A percentile compares a stretch with the other conserved stretches of the same genome.
Conservation (phyloP, 2,888 invertebrate genomes). For the Aphodius granarius region DNA sequence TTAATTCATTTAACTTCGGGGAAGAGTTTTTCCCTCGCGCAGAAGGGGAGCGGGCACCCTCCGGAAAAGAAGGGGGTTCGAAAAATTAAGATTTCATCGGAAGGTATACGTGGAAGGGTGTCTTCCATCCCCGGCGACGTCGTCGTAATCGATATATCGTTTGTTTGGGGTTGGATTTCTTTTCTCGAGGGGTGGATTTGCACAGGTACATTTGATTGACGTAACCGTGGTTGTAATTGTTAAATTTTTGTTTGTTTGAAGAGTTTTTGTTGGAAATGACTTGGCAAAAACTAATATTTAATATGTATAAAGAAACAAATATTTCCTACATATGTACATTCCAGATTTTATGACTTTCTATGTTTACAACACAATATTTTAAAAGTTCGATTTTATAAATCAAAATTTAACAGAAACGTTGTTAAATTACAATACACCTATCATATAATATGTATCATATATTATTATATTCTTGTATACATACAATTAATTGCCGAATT, state of each 20-base stretch:
- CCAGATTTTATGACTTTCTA: no score
- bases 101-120: constrained; percentile 13
- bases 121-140: constrained; percentile 11
- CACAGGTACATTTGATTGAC: not conserved
- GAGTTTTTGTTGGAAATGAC: no score
- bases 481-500: not conserved
- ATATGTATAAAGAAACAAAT: no score
- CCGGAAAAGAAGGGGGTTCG: constrained; percentile 10
- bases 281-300: no score
- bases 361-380: no score
- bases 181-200: not conserved
- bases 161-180: not conserved
- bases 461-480: not conserved
- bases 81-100: constrained; percentile 27
- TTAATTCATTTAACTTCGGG: constrained; percentile 41
- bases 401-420: no score
- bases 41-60: not conserved
- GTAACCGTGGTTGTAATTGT: not conserved
- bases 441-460: no score
- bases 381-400: no score
- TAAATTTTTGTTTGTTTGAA: no score
- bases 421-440: no score
- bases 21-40: constrained; percentile 29
- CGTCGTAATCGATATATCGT: constrained; percentile 7
- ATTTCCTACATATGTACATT: no score